Percentiles rank a stretch among this genome's conserved stretches.
Conservation (phyloP, 2,888 invertebrate genomes). For the Tanypteryx hageni region DNA sequence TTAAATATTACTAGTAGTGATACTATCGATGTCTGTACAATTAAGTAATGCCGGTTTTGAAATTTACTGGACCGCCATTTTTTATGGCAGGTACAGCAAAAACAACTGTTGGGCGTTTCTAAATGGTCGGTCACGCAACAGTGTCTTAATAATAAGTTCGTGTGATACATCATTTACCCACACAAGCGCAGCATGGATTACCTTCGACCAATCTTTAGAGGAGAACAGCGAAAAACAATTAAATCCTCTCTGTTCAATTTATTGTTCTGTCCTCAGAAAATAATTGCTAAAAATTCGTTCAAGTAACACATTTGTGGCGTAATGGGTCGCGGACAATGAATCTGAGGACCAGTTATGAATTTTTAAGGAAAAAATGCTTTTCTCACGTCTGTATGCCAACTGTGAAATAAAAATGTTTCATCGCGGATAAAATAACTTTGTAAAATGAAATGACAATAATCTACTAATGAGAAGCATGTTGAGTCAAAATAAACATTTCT, state of each 20-base stretch:
- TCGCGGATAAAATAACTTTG: too few relatives aligned
- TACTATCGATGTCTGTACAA: constrained; percentile 57
- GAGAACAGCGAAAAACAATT: background rate
- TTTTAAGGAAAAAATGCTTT: background rate
- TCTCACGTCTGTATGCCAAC: too few relatives aligned
- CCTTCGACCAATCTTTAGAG: constrained; percentile 1
- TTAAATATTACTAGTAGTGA: constrained; percentile 52
- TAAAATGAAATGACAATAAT: too few relatives aligned
- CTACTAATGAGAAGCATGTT: too few relatives aligned
- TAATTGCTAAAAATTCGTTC: background rate
- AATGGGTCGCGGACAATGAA: background rate
- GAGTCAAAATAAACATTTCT: too few relatives aligned
- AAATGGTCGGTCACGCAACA: background rate
- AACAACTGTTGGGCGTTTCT: constrained; percentile 10
- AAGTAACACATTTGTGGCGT: background rate
- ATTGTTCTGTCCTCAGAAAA: constrained; percentile 8
- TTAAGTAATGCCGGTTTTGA: constrained; percentile 56
- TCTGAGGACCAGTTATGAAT: background rate
- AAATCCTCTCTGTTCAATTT: background rate
- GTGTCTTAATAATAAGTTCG: constrained; percentile 20
- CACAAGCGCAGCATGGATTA: constrained; percentile 54
- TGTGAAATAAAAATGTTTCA: too few relatives aligned
- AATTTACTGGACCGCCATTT: constrained; percentile 23
- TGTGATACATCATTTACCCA: background rate
- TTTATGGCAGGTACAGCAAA: background rate